These are phyloP conservation scores for Oreohelix idahoensis DNA, from an alignment of 1,140 invertebrate genomes.

Conservation along the genomic window DNA sequence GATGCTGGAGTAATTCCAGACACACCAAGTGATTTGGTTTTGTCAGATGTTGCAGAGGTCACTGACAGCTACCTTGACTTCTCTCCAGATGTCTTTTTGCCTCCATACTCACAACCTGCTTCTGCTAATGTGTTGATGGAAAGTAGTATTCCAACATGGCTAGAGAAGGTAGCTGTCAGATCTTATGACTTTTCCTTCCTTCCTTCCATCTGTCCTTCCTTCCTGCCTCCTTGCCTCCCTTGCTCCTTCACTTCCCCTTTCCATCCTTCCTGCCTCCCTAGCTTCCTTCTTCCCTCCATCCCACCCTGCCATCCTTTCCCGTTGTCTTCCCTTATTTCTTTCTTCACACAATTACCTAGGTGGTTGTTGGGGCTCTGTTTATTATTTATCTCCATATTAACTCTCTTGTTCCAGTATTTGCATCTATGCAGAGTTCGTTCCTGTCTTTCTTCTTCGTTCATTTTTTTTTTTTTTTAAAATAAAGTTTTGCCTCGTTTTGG, in stretches of 20 bases:
- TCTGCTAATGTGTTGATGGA: not conserved
- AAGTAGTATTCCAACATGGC: slow-evolving; percentile 43
- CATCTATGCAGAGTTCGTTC: too few relatives aligned
- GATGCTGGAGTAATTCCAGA: not conserved
- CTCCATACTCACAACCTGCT: not conserved
- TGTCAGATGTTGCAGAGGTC: not conserved
- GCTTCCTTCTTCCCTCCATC: not conserved
- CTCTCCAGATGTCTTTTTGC: slow-evolving; percentile 31
- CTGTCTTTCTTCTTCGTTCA: too few relatives aligned
- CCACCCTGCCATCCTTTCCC: not conserved
- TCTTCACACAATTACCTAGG: too few relatives aligned
- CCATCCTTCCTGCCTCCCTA: not conserved
- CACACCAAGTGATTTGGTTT: not conserved
- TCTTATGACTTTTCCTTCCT: not conserved
- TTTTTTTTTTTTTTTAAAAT: too few relatives aligned
- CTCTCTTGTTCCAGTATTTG: too few relatives aligned
- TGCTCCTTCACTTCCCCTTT: too few relatives aligned
- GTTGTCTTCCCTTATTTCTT: not conserved
- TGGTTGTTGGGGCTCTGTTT: too few relatives aligned
- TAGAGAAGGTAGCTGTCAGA: slow-evolving; percentile 29
- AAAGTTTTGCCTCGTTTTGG: too few relatives aligned
- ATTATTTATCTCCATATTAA: too few relatives aligned
- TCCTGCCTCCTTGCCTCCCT: not conserved
- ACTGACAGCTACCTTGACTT: slow-evolving; percentile 14
- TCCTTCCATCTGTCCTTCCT: not conserved